A percentile compares a stretch with the other conserved stretches of the same genome.
Conservation (phyloP, 2,888 invertebrate genomes). For the Zeuzera pyrina region DNA sequence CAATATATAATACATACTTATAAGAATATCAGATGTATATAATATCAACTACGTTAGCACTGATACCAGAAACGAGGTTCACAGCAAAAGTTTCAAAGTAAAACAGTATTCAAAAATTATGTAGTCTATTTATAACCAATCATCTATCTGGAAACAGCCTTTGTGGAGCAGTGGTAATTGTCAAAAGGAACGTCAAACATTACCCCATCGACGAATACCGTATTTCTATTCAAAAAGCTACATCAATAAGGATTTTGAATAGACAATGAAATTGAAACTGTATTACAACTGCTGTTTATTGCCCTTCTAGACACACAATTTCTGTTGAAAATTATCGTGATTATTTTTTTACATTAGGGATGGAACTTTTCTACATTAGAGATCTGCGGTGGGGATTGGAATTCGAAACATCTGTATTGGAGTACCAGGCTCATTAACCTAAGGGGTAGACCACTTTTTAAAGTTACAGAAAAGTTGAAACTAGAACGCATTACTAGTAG, state of each 20-base stretch:
- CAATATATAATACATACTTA: too few species aligned
- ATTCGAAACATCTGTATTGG: conserved; percentile 16
- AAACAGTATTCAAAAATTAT: neutral
- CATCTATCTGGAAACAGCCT: neutral
- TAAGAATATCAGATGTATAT: too few species aligned
- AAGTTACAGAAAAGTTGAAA: neutral
- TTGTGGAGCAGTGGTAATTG: neutral
- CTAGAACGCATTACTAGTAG: neutral
- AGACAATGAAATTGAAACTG: neutral
- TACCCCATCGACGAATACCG: neutral
- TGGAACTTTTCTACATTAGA: too few species aligned
- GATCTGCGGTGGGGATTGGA: conserved; percentile 16
- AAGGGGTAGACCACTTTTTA: conserved; percentile 9
- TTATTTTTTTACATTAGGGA: neutral
- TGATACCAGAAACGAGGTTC: neutral
- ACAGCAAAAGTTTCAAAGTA: neutral
- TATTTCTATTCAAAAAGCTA: neutral
- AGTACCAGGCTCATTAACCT: conserved; percentile 13
- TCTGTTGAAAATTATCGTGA: neutral
- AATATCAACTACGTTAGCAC: too few species aligned
- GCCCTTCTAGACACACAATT: neutral
- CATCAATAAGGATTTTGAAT: neutral
- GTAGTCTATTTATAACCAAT: neutral
- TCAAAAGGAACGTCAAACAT: neutral
- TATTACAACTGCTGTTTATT: neutral